Evolutionary conservation across 1,140 invertebrate genomes (phyloP).

Genomic region (Bombus pyrosoma): DNA sequence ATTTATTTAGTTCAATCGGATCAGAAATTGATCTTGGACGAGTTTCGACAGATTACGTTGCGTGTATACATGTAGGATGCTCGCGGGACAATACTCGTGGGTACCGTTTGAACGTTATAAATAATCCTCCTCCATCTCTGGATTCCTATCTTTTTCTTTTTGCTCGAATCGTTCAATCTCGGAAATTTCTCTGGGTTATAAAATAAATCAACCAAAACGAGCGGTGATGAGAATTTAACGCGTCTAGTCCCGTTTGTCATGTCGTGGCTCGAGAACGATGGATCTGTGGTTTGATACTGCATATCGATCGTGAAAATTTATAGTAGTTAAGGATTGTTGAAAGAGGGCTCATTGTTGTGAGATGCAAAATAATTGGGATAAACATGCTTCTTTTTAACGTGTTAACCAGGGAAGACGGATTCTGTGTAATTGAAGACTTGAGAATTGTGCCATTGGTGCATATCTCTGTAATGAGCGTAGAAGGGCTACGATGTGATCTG

Average conservation of each 20-base stretch:
- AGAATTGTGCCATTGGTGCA: too few species aligned
- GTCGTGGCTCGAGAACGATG: not conserved
- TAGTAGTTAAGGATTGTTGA: not conserved
- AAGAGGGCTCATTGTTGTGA: not conserved
- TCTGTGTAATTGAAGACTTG: too few species aligned
- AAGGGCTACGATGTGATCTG: too few species aligned
- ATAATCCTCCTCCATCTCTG: not conserved
- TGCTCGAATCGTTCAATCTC: not conserved
- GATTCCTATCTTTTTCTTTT: not conserved
- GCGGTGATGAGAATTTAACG: conserved; percentile 43
- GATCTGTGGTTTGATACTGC: not conserved
- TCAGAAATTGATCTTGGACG: not conserved
- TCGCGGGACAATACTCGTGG: not conserved
- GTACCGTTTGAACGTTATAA: conserved; percentile 54
- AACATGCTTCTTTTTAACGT: not conserved
- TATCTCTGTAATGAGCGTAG: too few species aligned
- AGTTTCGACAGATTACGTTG: not conserved
- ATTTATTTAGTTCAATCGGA: too few species aligned
- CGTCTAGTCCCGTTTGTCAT: conserved; percentile 23
- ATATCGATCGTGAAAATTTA: conserved; percentile 6
- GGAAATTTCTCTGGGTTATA: conserved; percentile 47
- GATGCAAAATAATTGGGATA: not conserved
- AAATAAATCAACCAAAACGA: conserved; percentile 55
- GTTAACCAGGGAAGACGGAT: too few species aligned
- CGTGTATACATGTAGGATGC: too few species aligned